Evolutionary conservation across 2,888 invertebrate species (phyloP).

Genomic region (Lasioglossum calceatum): DNA sequence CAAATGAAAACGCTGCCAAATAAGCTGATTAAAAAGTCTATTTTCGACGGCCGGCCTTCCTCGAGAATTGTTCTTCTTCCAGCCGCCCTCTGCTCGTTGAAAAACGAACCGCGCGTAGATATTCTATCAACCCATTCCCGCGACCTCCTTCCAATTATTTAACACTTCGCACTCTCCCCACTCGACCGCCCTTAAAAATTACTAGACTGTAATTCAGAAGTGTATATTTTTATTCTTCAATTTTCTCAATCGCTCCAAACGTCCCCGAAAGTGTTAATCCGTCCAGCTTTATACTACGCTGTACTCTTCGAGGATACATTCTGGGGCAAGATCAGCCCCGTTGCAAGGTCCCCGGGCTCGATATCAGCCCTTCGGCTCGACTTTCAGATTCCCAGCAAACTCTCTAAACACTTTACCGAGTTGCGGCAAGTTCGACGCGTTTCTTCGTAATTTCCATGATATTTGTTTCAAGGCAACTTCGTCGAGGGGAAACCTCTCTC

Average conservation of each 20-base stretch:
- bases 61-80: neutral
- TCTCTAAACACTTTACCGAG: slow-evolving; percentile 10
- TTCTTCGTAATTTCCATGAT: slow-evolving; percentile 63
- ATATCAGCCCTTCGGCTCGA: slow-evolving; percentile 18
- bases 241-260: neutral
- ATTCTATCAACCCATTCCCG: neutral
- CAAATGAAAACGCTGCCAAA: slow-evolving; percentile 72
- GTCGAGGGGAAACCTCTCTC: slow-evolving; percentile 55
- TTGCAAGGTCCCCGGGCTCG: neutral
- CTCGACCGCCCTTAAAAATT: neutral
- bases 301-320: neutral
- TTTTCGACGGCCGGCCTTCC: neutral
- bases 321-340: neutral
- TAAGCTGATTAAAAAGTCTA: slow-evolving; percentile 66
- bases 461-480: slow-evolving; percentile 53
- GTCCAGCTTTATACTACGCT: neutral
- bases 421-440: slow-evolving; percentile 48
- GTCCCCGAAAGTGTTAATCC: neutral
- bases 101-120: neutral
- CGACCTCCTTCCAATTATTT: neutral
- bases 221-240: too few relatives aligned
- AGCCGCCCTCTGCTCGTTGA: neutral
- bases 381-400: slow-evolving; percentile 42
- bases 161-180: neutral
- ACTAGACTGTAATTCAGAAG: too few relatives aligned